Evolutionary conservation across 2,113 vertebrate genomes (phyloP).

Genomic region (Globicephala melas): DNA sequence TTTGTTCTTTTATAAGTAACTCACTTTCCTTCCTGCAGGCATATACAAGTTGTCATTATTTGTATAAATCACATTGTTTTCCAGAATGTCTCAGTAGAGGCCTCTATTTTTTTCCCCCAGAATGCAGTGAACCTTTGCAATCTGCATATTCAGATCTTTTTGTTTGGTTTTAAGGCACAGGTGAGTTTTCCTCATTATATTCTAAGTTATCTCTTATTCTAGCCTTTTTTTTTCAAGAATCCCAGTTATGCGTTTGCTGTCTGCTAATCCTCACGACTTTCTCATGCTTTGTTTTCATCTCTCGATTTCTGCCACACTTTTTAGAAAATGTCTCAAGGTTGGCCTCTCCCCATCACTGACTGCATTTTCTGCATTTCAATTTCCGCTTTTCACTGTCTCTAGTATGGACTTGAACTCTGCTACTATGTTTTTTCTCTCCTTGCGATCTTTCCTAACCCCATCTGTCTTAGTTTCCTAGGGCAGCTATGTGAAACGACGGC

Average conservation of each 20-base stretch:
- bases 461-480: no score
- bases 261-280: neutral
- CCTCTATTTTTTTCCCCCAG: neutral
- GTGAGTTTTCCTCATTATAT: neutral
- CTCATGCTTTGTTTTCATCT: neutral
- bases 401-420: neutral
- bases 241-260: no score
- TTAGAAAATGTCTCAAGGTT: no score
- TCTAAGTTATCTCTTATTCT: neutral
- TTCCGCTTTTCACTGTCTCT: neutral
- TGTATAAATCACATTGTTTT: neutral
- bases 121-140: neutral
- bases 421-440: neutral
- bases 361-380: neutral
- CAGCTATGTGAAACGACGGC: fast-evolving
- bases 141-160: neutral
- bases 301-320: neutral
- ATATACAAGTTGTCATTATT: neutral
- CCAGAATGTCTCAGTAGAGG: neutral
- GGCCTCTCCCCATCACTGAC: neutral
- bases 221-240: neutral
- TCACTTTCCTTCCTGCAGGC: neutral
- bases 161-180: neutral
- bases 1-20: neutral
- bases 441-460: neutral